Base-by-base conservation (phyloP, 2,113 vertebrate genomes). In the Marmota monax region DNA sequence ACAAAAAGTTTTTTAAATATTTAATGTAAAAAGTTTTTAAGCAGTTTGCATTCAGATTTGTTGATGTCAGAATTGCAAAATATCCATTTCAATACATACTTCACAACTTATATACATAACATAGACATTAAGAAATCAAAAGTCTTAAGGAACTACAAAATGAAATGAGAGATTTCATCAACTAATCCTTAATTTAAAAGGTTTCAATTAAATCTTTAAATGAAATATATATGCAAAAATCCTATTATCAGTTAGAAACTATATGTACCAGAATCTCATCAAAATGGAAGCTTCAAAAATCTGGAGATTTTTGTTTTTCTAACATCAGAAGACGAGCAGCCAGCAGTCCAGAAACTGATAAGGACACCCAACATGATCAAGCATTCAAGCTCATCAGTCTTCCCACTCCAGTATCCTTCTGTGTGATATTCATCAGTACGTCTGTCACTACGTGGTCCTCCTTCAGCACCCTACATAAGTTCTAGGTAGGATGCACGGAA, bases 111-210 rank as follows among this genome's bases (percentile, higher is more conserved):
- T 83, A 61, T 61, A 69, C 69, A 22, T 8, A 79, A 39, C 76
- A 53, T 27, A 58, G 18, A 84, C 17, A 61, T 56, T 51, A 51
- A 84, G 70, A 69, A 29, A 9, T 77, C 25, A 76, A 70, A 32
- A 18, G 39, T 63, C n/a, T 80, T 82, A 25, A 92, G 88, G 12
- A 88, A 80, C 58, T 80, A 87, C 20, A 86, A 78, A 93, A 84
- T 63, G 10, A 84, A 92, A 48, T 17, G 16, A 61, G 17, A 37
- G 45, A 69, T 58, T 58, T 58, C 18, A 58, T 58, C 4, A 58
- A 58, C 7, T 58, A 20, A 58, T 1, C 56, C 2, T 29, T 77
- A 88, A 88, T 63, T 42, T 63, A 14, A 67, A 84, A 89, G 10
- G 10, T 51, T 51, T 51, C 48, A 51, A 51, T 51, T 51, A 51